Conservation (phyloP, 2,113 vertebrate genomes). For the Murina feae region DNA sequence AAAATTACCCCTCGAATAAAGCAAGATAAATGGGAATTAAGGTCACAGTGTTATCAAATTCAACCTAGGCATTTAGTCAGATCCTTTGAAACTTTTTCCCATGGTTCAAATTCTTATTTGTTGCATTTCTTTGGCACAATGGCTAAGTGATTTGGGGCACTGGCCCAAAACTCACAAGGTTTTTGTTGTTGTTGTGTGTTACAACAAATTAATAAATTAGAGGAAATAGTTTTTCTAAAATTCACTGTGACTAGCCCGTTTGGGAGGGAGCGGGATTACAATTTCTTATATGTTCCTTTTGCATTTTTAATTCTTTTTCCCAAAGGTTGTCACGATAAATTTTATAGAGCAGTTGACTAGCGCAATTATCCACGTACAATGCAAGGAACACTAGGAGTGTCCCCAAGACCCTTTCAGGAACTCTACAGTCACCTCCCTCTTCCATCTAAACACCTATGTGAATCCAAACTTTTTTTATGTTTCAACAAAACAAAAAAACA, state of each 20-base stretch:
- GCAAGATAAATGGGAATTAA: constrained; percentile 9
- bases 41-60: constrained; percentile 48
- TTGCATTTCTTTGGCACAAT: constrained; percentile 33
- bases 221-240: constrained; percentile 1
- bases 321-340: not conserved
- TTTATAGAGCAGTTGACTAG: not conserved
- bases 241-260: not conserved
- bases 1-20: constrained; percentile 31
- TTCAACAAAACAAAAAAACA: not conserved
- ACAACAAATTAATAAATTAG: constrained; percentile 37
- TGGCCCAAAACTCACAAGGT: constrained; percentile 25
- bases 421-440: not conserved
- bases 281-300: not conserved
- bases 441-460: not conserved
- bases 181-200: not conserved
- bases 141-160: constrained; percentile 37
- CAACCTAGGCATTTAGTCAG: constrained; percentile 25
- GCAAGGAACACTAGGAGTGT: not conserved
- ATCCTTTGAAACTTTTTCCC: constrained; percentile 44
- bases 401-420: not conserved
- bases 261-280: not conserved
- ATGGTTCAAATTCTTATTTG: constrained; percentile 40
- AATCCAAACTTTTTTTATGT: not conserved
- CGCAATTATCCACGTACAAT: not conserved
- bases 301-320: not conserved